Conservation (phyloP, 2,797 vertebrate genomes). For the Pogoniulus pusillus region DNA sequence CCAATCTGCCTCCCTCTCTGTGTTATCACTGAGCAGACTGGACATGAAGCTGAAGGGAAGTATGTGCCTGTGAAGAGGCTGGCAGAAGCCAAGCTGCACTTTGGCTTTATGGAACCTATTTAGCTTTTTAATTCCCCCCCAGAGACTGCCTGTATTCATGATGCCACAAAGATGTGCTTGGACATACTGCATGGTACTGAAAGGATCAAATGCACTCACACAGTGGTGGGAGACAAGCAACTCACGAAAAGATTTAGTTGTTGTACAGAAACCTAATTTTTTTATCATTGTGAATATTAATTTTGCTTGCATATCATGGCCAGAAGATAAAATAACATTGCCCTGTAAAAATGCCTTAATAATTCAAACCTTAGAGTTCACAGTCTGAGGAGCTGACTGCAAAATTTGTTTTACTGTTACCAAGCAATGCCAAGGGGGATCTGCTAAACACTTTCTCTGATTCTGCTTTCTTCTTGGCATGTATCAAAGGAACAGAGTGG, state of each 20-base stretch:
- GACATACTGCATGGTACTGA: background rate
- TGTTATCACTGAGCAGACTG: background rate
- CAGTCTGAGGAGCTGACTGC: background rate
- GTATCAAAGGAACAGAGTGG: background rate
- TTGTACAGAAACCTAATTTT: background rate
- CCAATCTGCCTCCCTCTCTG: background rate
- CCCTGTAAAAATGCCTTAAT: background rate
- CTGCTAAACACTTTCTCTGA: background rate
- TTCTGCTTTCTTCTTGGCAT: background rate
- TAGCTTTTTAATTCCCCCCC: background rate
- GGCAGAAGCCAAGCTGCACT: background rate
- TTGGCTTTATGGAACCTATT: background rate
- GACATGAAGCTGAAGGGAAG: background rate
- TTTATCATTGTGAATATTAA: background rate
- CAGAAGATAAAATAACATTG: background rate
- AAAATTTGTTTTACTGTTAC: background rate
- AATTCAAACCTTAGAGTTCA: background rate
- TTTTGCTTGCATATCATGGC: background rate
- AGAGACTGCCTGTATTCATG: background rate
- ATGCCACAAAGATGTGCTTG: background rate
- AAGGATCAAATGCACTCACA: background rate
- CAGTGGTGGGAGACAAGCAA: background rate
- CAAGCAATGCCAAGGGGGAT: background rate
- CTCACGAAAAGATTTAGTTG: background rate
- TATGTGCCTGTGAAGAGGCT: background rate